Conservation (phyloP, 1,140 invertebrate species). For the Gryllus bimaculatus region DNA sequence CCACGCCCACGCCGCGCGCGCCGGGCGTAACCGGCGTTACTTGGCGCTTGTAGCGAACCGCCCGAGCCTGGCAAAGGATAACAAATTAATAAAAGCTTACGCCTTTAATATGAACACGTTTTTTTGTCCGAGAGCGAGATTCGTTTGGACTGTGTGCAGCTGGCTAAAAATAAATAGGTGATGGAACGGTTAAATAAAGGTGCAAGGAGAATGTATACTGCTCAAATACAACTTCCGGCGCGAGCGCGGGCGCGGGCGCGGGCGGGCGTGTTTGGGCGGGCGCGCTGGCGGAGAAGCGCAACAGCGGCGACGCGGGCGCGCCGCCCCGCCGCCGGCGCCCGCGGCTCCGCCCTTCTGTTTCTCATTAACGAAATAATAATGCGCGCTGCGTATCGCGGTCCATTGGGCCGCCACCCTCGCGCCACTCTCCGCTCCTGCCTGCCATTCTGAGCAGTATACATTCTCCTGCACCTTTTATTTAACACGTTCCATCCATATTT, state of each 20-base stretch:
- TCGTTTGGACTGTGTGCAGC: background rate
- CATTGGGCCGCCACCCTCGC: too few species aligned
- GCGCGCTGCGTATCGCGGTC: too few species aligned
- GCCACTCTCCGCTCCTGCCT: too few species aligned
- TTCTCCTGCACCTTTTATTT: conserved; percentile 10
- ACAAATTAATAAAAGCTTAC: background rate
- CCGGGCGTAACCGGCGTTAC: background rate
- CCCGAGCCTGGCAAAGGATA: background rate
- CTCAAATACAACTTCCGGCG: too few species aligned
- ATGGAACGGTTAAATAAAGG: conserved; percentile 13
- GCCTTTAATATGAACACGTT: conserved; percentile 2
- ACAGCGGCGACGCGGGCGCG: too few species aligned
- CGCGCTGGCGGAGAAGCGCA: too few species aligned
- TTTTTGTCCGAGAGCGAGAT: background rate
- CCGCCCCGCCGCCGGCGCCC: too few species aligned
- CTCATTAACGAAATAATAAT: too few species aligned
- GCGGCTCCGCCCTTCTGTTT: too few species aligned
- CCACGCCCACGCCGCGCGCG: background rate
- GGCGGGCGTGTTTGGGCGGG: too few species aligned
- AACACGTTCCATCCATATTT: conserved; percentile 15
- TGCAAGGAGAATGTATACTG: conserved; percentile 7
- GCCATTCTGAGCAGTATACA: background rate
- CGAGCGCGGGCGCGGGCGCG: too few species aligned
- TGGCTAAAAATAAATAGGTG: conserved; percentile 11
- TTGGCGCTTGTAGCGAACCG: background rate